Conservation (phyloP, 1,140 invertebrate species). For the Patella vulgata region DNA sequence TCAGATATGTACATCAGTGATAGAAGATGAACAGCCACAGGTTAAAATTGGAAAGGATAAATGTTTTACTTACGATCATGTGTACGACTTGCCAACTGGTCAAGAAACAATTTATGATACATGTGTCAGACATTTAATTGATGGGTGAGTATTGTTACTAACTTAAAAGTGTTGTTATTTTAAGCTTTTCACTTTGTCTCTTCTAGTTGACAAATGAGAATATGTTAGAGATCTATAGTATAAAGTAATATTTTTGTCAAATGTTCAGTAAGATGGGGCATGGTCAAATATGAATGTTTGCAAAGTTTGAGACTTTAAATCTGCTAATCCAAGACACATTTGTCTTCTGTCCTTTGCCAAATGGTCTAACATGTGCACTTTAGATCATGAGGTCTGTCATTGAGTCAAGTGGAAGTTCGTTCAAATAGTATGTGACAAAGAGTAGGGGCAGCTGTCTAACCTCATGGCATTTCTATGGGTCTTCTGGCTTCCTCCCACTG, state of each 20-base stretch:
- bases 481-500: too few relatives aligned
- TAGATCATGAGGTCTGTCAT: too few relatives aligned
- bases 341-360: too few relatives aligned
- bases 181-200: background rate
- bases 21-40: slow-evolving; percentile 76
- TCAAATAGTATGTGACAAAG: too few relatives aligned
- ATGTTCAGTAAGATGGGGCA: background rate
- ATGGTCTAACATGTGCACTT: too few relatives aligned
- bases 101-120: slow-evolving; percentile 83
- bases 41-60: slow-evolving; percentile 69
- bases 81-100: slow-evolving; percentile 76
- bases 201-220: background rate
- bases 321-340: too few relatives aligned
- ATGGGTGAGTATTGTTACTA: slow-evolving; percentile 62
- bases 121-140: slow-evolving; percentile 79
- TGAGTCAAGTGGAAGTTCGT: too few relatives aligned
- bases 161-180: too few relatives aligned
- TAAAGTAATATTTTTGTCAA: slow-evolving; percentile 13
- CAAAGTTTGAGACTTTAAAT: background rate
- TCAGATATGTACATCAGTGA: slow-evolving; percentile 89
- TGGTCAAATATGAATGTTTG: background rate
- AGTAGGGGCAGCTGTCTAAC: too few relatives aligned
- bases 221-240: slow-evolving; percentile 10
- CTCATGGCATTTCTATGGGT: too few relatives aligned
- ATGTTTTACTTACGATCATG: slow-evolving; percentile 89